Evolutionary conservation across 2,888 invertebrate genomes (phyloP).

Genomic region (Cantharis lateralis): DNA sequence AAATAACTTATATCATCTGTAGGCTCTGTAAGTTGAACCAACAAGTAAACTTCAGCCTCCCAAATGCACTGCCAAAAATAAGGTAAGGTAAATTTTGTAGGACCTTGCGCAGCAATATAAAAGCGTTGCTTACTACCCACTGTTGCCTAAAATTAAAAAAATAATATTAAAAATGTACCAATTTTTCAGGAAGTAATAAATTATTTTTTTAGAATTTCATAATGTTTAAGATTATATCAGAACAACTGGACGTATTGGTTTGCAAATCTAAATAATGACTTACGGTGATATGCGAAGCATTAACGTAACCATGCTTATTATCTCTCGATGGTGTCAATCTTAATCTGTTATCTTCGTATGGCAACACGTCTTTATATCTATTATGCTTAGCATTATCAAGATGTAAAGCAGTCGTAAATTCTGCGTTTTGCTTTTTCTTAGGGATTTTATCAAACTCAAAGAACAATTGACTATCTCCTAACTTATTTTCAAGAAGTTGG

Average conservation of each 20-base stretch:
- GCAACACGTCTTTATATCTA: constrained; percentile 74
- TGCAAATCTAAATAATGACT: constrained; percentile 25
- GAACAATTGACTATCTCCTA: constrained; percentile 75
- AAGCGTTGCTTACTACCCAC: constrained; percentile 82
- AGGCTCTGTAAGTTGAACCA: constrained; percentile 75
- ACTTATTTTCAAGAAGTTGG: constrained; percentile 67
- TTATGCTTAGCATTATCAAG: constrained; percentile 67
- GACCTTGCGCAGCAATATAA: constrained; percentile 81
- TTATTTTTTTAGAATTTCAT: neutral
- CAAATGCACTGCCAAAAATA: constrained; percentile 88
- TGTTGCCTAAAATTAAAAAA: constrained; percentile 66
- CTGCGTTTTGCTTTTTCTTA: constrained; percentile 72
- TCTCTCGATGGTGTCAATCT: constrained; percentile 78
- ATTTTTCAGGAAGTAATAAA: neutral
- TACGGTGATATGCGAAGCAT: constrained; percentile 89
- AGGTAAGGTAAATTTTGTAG: constrained; percentile 62
- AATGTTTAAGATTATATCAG: no score
- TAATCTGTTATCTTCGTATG: constrained; percentile 90
- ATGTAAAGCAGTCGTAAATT: constrained; percentile 72
- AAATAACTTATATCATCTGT: constrained; percentile 64
- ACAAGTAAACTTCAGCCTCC: constrained; percentile 83
- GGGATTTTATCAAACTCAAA: constrained; percentile 87
- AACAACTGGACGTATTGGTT: no score
- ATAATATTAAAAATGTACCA: neutral
- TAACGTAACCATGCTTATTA: constrained; percentile 89